These are phyloP conservation scores for Pholis gunnellus DNA, from an alignment of 2,113 vertebrate genomes.

Conservation along the genomic window DNA sequence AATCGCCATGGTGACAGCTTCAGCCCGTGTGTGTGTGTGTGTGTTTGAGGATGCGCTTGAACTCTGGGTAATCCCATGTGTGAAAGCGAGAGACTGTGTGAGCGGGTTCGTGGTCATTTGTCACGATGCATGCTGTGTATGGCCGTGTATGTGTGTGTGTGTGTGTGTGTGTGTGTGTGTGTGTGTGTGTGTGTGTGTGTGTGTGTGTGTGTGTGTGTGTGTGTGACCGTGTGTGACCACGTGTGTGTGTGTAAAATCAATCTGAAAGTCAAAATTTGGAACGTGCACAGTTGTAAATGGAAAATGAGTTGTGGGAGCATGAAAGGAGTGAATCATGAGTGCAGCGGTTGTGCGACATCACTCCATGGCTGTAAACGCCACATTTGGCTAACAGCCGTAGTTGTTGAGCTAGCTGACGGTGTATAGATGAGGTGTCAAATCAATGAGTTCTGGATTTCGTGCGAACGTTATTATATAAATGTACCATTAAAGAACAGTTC, in stretches of 20 bases:
- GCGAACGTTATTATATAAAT: background rate
- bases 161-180: no score
- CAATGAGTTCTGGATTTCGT: background rate
- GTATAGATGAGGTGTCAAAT: background rate
- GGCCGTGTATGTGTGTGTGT: no score
- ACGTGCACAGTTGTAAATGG: background rate
- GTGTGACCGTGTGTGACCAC: no score
- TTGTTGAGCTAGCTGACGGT: background rate
- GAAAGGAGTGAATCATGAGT: background rate
- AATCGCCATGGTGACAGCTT: constrained; percentile 50
- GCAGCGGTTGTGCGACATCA: background rate
- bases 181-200: no score
- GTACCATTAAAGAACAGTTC: background rate
- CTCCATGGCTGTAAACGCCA: background rate
- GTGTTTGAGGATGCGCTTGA: background rate
- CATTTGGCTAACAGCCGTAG: no score
- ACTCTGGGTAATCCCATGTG: constrained; percentile 9
- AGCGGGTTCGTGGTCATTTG: background rate
- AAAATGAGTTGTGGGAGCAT: background rate
- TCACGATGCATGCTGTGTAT: background rate
- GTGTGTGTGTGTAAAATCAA: background rate
- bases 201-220: background rate
- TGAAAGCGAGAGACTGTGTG: background rate
- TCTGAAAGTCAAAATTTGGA: background rate
- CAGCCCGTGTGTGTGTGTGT: background rate